A percentile compares a stretch with the other conserved stretches of the same genome.
Evolutionary conservation across 2,888 invertebrate genomes (phyloP).

Genomic region (Sphaerophoria taeniata): DNA sequence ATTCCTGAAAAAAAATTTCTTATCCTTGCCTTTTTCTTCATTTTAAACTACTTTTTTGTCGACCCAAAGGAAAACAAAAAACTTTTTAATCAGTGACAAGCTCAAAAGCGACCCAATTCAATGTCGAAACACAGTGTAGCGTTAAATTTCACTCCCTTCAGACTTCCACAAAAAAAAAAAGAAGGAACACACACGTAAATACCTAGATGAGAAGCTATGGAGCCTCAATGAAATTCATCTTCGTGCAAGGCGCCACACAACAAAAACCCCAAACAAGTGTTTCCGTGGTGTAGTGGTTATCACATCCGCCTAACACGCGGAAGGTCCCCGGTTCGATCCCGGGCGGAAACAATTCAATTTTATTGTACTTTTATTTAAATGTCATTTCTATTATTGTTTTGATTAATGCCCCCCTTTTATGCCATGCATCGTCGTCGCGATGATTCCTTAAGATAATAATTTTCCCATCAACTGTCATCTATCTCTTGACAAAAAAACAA

Average conservation of each 20-base stretch:
- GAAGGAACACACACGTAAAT: too few relatives aligned
- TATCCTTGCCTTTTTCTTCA: too few relatives aligned
- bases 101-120: not conserved
- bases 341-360: conserved; percentile 80
- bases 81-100: conserved; percentile 16
- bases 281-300: conserved; percentile 83
- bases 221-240: too few relatives aligned
- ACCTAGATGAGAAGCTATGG: too few relatives aligned
- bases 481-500: conserved; percentile 5
- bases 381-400: not conserved
- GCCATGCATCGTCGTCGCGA: not conserved
- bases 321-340: conserved; percentile 84
- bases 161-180: too few relatives aligned
- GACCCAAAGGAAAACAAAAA: not conserved
- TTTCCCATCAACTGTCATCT: conserved; percentile 25
- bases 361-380: conserved; percentile 57
- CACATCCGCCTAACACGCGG: conserved; percentile 84
- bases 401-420: not conserved
- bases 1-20: too few relatives aligned
- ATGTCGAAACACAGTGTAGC: too few relatives aligned
- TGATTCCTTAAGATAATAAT: conserved; percentile 3
- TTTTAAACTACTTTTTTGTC: too few relatives aligned
- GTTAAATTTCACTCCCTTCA: too few relatives aligned
- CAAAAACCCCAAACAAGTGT: conserved; percentile 47
- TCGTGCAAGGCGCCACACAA: too few relatives aligned